Evolutionary conservation across 2,113 vertebrate genomes (phyloP).

Genomic region (Sceloporus undulatus): DNA sequence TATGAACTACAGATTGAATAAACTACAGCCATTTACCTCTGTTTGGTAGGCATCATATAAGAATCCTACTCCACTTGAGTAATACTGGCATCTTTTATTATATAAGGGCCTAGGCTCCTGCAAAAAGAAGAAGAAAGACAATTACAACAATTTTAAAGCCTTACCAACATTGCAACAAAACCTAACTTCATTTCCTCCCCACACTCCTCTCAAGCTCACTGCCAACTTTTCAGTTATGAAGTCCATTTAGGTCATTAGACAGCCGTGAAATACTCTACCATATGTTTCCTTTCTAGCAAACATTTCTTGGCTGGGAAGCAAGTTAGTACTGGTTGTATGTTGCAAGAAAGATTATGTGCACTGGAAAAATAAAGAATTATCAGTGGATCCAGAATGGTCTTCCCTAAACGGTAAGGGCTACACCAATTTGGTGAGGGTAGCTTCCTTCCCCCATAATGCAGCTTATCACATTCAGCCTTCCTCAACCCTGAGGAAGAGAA

Average conservation of each 20-base stretch:
- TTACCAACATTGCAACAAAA: conserved; percentile 4
- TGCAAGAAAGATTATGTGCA: neutral
- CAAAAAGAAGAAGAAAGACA: conserved; percentile 38
- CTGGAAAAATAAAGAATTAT: neutral
- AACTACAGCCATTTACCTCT: conserved; percentile 81
- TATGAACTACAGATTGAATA: conserved; percentile 1
- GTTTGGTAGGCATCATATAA: conserved; percentile 86
- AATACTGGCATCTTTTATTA: conserved; percentile 87
- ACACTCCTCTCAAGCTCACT: neutral
- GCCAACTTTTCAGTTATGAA: conserved; percentile 2
- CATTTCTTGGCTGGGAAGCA: neutral
- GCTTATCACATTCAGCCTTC: no score
- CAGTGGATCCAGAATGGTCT: neutral
- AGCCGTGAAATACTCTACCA: fast-evolving
- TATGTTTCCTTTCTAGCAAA: neutral
- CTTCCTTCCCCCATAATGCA: no score
- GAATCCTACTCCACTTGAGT: conserved; percentile 84
- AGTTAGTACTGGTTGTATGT: neutral
- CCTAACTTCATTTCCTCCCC: neutral
- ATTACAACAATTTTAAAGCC: conserved; percentile 8
- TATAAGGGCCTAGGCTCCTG: conserved; percentile 89
- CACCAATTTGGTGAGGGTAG: neutral
- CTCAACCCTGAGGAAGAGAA: no score
- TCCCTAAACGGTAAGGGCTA: neutral
- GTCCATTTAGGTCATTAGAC: conserved; percentile 3